Evolutionary conservation across 2,113 vertebrate genomes (phyloP).

Genomic region (Saguinus imperator): DNA sequence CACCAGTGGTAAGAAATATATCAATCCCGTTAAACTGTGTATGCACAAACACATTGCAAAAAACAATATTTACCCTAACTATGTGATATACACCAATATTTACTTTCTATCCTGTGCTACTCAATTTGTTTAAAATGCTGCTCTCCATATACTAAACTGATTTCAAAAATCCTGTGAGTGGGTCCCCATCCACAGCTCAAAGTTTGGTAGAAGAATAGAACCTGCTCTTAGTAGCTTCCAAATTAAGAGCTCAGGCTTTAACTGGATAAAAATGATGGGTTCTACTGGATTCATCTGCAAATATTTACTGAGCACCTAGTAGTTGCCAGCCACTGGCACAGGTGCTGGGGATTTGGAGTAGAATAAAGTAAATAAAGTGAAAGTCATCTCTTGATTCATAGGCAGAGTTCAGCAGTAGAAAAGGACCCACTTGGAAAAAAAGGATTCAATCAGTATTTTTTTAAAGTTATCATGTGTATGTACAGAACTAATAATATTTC

Average conservation of each 20-base stretch:
- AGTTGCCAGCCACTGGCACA: background rate
- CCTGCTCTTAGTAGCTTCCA: background rate
- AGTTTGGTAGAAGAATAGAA: background rate
- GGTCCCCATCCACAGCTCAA: background rate
- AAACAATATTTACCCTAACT: background rate
- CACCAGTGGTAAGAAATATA: background rate
- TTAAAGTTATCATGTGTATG: background rate
- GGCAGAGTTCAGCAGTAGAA: background rate
- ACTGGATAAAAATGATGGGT: background rate
- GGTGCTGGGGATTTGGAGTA: background rate
- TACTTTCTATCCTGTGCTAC: background rate
- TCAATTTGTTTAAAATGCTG: conserved; percentile 24
- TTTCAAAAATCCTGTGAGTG: background rate
- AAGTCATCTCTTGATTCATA: background rate
- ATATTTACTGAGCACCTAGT: background rate
- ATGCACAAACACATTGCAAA: background rate
- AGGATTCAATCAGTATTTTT: background rate
- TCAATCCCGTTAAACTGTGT: background rate
- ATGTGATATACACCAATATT: background rate
- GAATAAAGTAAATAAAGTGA: background rate
- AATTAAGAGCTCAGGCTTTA: background rate
- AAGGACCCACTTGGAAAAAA: background rate
- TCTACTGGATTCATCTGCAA: background rate
- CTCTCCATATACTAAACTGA: background rate
- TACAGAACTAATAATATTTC: background rate